These are phyloP conservation scores for Orchestes rusci DNA, from an alignment of 2,888 invertebrate species.

Conservation along the genomic window DNA sequence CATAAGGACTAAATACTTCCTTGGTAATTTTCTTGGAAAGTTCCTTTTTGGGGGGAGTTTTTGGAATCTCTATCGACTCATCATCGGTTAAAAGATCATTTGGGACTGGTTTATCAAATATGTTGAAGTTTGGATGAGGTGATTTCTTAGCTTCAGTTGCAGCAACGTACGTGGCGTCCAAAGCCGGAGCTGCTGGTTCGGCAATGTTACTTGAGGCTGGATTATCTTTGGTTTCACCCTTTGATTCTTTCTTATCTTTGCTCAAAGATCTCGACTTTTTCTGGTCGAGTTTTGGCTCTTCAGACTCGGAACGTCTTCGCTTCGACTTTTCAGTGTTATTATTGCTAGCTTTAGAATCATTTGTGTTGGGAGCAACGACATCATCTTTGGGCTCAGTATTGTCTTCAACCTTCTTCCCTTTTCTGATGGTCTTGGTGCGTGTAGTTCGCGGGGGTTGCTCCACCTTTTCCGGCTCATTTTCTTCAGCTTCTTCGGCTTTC, in stretches of 20 bases:
- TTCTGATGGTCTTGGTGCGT: conserved; percentile 9
- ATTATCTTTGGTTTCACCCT: no score
- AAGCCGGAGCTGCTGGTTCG: conserved; percentile 1
- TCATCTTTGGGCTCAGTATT: no score
- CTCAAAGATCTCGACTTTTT: background rate
- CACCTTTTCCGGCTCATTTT: background rate
- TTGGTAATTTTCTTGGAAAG: conserved; percentile 14
- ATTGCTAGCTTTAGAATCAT: background rate
- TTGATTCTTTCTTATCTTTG: background rate
- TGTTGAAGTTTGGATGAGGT: conserved; percentile 14
- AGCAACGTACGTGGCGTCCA: conserved; percentile 6
- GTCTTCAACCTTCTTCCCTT: conserved; percentile 9
- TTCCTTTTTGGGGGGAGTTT: conserved; percentile 24
- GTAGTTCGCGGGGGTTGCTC: no score
- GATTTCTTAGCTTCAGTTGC: no score
- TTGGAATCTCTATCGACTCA: conserved; percentile 27
- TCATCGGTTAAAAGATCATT: conserved; percentile 31
- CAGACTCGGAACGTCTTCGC: no score
- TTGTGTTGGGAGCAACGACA: no score
- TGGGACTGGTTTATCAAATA: conserved; percentile 18
- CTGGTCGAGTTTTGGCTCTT: background rate
- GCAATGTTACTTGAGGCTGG: no score
- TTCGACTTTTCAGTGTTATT: no score
- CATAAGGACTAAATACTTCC: conserved; percentile 49
- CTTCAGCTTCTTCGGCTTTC: background rate